Evolutionary conservation across 2,113 vertebrate genomes (phyloP), one percentile per base, ranked within the genome.

Genomic region (Trogon surrucura): DNA sequence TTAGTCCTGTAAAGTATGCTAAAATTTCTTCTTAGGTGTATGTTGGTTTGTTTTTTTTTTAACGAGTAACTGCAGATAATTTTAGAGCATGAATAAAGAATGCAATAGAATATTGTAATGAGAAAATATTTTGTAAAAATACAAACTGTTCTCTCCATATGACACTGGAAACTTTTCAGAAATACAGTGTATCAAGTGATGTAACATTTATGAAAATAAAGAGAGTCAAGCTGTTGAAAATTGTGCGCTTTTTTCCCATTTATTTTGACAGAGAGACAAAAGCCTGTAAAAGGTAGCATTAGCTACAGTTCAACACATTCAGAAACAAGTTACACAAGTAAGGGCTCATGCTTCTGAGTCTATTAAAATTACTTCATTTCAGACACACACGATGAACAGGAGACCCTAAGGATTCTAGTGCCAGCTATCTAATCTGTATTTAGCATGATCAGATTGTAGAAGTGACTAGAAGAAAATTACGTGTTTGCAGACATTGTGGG

Each of bases 191-290:
- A 73, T 62, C 36, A 60, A 44, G 51, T 87, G 56, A 74, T 81
- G 47, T 36, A 64, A 74, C 14, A 36, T 26, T 81, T 64, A 70
- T 9, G 20, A 89, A 96, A 96, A 97, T 97, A 96, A 97, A 97
- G 69, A 95, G 64, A 96, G 87, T 36, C 48, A 90, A 94, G 69
- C 83, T 69, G 56, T 84, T 84, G 38, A 81, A 93, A 92, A 83
- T 3, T 9, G 57, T 60, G 22, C 11, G 4, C 29, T 87, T 51
- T 62, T 79, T 60, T 72, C 62, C 26, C 6, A 53, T 95, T 96
- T 97, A 96, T 96, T 96, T 88, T 93, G 77, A 80, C 53, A 0
- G 0, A 58, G 32, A 66, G 36, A 95, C 72, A 91, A 81, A 90
- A 41, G 10, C 30, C 54, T 69, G 26, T 57, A n/a, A 56, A 87